phyloP scores from a whole-genome alignment of 1,140 invertebrate species.

The Drosophila paulistorum region DNA sequence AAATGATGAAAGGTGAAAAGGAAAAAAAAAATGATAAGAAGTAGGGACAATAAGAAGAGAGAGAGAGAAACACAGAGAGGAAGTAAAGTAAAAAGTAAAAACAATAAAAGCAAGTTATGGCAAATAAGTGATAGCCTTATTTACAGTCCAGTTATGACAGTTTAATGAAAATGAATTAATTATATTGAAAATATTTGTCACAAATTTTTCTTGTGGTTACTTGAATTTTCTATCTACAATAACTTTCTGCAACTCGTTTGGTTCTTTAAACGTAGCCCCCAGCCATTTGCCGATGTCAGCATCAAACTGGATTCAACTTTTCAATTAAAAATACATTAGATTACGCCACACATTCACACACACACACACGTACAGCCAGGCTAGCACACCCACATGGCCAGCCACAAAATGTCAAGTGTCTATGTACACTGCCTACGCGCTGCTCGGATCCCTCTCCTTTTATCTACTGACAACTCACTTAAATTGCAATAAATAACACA shows the following conservation, averaged over 20 bases:
- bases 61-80: too few species aligned
- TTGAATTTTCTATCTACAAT: too few species aligned
- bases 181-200: too few species aligned
- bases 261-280: not conserved
- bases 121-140: too few species aligned
- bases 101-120: too few species aligned
- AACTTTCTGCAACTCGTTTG: not conserved
- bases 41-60: not conserved
- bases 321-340: slow-evolving; percentile 77
- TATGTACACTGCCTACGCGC: slow-evolving; percentile 1
- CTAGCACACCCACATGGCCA: slow-evolving; percentile 13
- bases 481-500: slow-evolving; percentile 77
- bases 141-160: too few species aligned
- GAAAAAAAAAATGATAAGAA: not conserved
- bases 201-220: too few species aligned
- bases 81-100: too few species aligned
- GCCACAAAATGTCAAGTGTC: slow-evolving; percentile 30
- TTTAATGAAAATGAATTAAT: too few species aligned
- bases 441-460: slow-evolving; percentile 12
- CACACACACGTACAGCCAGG: not conserved
- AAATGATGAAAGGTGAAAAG: not conserved
- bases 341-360: slow-evolving; percentile 28
- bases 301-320: slow-evolving; percentile 27
- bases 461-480: slow-evolving; percentile 72
- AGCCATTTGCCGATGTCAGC: not conserved